Base-by-base conservation (phyloP, 2,113 vertebrate species). In the Lamprologus callipterus region DNA sequence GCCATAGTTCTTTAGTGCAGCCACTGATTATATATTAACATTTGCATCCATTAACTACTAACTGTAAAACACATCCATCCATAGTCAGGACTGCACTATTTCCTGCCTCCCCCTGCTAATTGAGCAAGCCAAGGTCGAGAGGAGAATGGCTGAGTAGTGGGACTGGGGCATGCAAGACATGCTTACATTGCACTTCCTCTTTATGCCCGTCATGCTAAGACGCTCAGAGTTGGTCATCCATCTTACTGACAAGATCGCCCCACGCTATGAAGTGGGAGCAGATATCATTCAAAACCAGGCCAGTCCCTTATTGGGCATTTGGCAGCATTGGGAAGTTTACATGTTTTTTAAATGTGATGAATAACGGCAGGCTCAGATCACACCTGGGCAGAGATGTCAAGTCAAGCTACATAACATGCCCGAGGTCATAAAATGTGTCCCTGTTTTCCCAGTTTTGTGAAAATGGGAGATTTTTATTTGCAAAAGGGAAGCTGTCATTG, bases 81-180 rank as follows among this genome's bases (percentile, higher is more conserved):
- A 85, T 92, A 90, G 80, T 21, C 57, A 42, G 31, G 57, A 87
- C 82, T 82, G 73, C 81, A 45, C 17, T 19, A 84, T 92, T 87
- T 70, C 82, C 47, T 31, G 75, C 28, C 57, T 90, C 81, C 81
- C 79, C 16, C 26, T 89, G 88, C 83, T 91, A 92, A 93, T 87
- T 82, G 73, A 84, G 81, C 42, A 26, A 70, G 78, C 84, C 93
- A 94, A 94, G 95, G 95, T 94, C 88, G 60, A 85, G 53, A 54
- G 78, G 85, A 90, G 83, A 83, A 28, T 8, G 82, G 63, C 84
- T 83, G 83, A 73, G 84, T 51, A 79, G 65, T 80, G 63, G 85
- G 82, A 86, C 81, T 81, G 12, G 45, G n/a, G 57, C 68, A 40
- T 82, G 87, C 63, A 37, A 84, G 82, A 94, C 89, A 85, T 93